phyloP scores from a whole-genome alignment of 2,888 invertebrate species.

The Philhelius pedissequus region DNA sequence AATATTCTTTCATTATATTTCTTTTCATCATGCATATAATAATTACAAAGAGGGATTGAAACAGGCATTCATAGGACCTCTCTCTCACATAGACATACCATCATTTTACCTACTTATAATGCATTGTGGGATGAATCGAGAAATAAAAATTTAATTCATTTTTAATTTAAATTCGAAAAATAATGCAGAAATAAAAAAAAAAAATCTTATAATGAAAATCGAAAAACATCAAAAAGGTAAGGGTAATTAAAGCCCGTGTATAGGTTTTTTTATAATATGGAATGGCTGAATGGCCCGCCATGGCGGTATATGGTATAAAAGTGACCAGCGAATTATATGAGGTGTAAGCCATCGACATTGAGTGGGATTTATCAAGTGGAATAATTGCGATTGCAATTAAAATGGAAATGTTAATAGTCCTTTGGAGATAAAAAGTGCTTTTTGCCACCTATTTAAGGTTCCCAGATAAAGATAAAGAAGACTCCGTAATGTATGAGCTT shows the following conservation, averaged over 20 bases:
- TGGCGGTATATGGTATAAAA: not conserved
- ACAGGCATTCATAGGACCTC: not conserved
- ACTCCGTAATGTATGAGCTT: not conserved
- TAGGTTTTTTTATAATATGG: not conserved
- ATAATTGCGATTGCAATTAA: conserved; percentile 56
- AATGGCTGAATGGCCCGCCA: not conserved
- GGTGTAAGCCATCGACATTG: conserved; percentile 27
- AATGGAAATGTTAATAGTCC: conserved; percentile 25
- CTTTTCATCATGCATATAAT: conserved; percentile 24
- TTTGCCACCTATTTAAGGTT: not conserved
- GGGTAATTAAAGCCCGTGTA: not conserved
- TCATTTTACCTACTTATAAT: not conserved
- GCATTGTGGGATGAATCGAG: not conserved
- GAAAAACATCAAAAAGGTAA: conserved; percentile 9
- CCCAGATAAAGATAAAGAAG: not conserved
- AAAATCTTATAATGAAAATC: conserved; percentile 45
- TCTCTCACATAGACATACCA: not conserved
- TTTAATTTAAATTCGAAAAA: conserved; percentile 53
- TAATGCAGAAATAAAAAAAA: conserved; percentile 48
- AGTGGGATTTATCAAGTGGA: conserved; percentile 44
- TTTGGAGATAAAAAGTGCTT: not conserved
- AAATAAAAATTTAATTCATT: conserved; percentile 31
- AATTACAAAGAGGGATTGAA: not conserved
- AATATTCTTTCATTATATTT: conserved; percentile 22
- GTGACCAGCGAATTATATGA: not conserved